phyloP scores from a whole-genome alignment of 2,113 vertebrate species.

The Hippocampus guttulatus region DNA sequence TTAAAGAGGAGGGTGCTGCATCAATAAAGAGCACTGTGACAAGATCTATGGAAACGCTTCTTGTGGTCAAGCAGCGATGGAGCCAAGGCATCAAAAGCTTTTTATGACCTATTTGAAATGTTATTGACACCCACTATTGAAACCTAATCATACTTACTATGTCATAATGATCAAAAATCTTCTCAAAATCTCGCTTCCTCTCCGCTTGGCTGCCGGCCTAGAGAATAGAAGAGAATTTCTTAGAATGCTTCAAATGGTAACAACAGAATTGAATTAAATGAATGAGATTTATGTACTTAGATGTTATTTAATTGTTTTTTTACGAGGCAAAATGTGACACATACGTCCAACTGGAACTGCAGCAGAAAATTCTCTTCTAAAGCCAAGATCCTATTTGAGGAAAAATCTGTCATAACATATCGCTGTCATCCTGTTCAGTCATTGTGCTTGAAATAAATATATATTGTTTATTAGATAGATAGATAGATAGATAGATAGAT shows the following conservation, averaged over 20 bases:
- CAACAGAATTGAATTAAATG: not conserved
- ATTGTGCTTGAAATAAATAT: no score
- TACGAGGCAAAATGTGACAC: constrained; percentile 45
- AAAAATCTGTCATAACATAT: not conserved
- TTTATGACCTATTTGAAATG: not conserved
- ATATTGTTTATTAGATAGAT: no score
- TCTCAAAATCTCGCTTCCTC: constrained; percentile 89
- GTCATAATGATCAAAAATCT: constrained; percentile 92
- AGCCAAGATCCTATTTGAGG: constrained; percentile 80
- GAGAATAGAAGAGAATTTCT: not conserved
- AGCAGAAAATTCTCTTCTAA: constrained; percentile 95
- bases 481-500: no score
- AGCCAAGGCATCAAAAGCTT: not conserved
- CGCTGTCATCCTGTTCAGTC: no score
- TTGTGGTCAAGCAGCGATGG: not conserved
- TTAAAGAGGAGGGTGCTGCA: not conserved
- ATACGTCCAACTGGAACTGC: constrained; percentile 92
- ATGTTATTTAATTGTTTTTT: not conserved
- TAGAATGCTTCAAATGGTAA: not conserved
- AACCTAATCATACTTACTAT: constrained; percentile 79
- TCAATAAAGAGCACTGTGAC: not conserved
- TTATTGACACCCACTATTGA: not conserved
- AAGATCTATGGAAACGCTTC: not conserved
- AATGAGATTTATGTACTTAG: not conserved
- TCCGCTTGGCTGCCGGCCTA: constrained; percentile 83